Evolutionary conservation across 2,888 invertebrate species (phyloP), one percentile per base, ranked within the genome.

Genomic region (Amblyjoppa fuscipennis): DNA sequence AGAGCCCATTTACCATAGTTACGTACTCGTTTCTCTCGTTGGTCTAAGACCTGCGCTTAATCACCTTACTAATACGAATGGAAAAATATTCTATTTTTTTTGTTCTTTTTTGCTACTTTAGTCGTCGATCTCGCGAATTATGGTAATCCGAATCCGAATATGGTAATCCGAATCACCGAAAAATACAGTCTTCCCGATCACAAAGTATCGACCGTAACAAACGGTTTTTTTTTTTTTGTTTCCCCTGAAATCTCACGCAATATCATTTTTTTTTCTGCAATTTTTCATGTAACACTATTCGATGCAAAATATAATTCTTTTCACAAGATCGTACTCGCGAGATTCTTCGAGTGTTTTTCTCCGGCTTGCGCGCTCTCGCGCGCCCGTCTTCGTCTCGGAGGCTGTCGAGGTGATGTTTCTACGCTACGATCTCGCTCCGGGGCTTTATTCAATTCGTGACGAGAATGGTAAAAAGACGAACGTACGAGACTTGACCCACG

Each of bases 361-460:
- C 51, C 61, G 49, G 5, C 61, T 5, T n/a, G 64, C 49, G 77
- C 68, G 51, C 69, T 61, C 51, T 73, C 73, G 68, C 31, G 68
- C 31, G 77, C 41, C 31, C 77, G 59, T 86, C 78, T 75, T 75
- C 78, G 71, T 86, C 78, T 75, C 74, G 64, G 70, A 69, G 61
- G 45, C 81, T 56, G 20, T n/a, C 70, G 86, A 81, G 75, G 78
- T 75, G 38, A 74, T 70, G 73, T 70, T 59, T 71, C 28, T 76
- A 16, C 38, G 61, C 45, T 77, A 61, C 69, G 64, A n/a, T 80
- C 56, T 56, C 66, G 73, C 79, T 76, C 76, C 70, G 66, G 69
- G n/a, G 73, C 69, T 84, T 87, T 73, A 83, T 89, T 91, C 88
- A 87, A 90, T 87, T 88, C 89, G 88, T 88, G 91, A 89, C 87